Conservation (phyloP, 2,113 vertebrate species). For the Bagarius yarrelli region DNA sequence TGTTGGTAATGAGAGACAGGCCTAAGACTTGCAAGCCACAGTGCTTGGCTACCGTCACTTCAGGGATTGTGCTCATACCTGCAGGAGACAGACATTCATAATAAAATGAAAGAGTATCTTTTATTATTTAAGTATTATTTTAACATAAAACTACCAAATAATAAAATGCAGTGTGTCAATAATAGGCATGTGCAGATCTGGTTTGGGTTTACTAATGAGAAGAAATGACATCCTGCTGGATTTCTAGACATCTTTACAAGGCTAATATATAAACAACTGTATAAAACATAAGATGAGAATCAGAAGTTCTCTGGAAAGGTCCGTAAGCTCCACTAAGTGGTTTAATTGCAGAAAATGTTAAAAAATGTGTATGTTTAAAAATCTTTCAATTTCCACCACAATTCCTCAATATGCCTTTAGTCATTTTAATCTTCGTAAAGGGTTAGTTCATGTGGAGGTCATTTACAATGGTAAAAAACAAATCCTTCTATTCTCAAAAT, state of each 20-base stretch:
- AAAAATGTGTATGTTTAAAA: no score
- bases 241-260: neutral
- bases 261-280: neutral
- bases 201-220: slow-evolving; percentile 32
- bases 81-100: slow-evolving; percentile 23
- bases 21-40: slow-evolving; percentile 68
- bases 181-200: slow-evolving; percentile 27
- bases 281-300: neutral
- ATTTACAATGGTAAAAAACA: neutral
- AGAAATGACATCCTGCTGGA: slow-evolving; percentile 14
- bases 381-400: neutral
- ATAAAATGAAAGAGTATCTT: slow-evolving; percentile 38
- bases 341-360: neutral
- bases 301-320: neutral
- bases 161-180: slow-evolving; percentile 31
- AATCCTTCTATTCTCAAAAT: neutral
- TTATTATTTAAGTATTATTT: neutral
- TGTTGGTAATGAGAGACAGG: slow-evolving; percentile 73
- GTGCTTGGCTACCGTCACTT: slow-evolving; percentile 70
- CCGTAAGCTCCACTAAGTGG: neutral
- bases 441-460: neutral
- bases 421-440: neutral
- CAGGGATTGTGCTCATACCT: slow-evolving; percentile 74
- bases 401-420: neutral
- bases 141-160: slow-evolving; percentile 30